A percentile compares a stretch with the other conserved stretches of the same genome.
Conservation (phyloP, 2,113 vertebrate genomes). For the Apteryx mantelli region DNA sequence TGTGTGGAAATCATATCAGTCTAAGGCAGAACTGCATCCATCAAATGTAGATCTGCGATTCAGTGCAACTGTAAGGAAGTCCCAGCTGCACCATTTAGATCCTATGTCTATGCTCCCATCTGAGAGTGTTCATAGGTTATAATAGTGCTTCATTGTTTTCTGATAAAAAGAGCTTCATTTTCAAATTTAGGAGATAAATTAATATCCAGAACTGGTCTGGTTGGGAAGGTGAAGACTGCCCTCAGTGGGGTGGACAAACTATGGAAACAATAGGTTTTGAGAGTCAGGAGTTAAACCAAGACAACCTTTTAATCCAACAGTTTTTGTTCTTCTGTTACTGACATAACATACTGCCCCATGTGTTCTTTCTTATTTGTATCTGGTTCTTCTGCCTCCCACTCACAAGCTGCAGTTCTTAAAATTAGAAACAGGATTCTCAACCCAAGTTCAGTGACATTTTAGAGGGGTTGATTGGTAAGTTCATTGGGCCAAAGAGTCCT, state of each 20-base stretch:
- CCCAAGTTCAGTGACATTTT: conserved; percentile 33
- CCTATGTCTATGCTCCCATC: not conserved
- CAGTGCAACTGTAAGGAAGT: not conserved
- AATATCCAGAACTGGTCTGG: not conserved
- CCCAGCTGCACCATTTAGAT: not conserved
- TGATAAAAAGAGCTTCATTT: not conserved
- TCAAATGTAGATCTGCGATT: not conserved
- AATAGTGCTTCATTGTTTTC: not conserved
- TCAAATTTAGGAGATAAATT: not conserved
- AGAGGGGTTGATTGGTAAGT: not conserved
- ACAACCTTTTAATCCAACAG: not conserved
- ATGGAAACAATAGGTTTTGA: not conserved
- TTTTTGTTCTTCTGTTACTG: conserved; percentile 35
- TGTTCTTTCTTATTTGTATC: conserved; percentile 39
- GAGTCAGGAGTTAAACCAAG: not conserved
- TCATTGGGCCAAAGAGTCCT: conserved; percentile 6
- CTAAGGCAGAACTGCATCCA: not conserved
- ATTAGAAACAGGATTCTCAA: conserved; percentile 49
- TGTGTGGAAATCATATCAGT: not conserved
- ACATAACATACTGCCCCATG: not conserved
- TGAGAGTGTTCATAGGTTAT: not conserved
- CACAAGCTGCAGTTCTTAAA: conserved; percentile 60
- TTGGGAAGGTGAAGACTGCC: not conserved
- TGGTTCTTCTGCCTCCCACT: conserved; percentile 44
- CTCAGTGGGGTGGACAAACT: not conserved